Percentiles rank a stretch among this genome's conserved stretches.
phyloP scores from a whole-genome alignment of 1,140 invertebrate genomes.

The Cotesia typhae region DNA sequence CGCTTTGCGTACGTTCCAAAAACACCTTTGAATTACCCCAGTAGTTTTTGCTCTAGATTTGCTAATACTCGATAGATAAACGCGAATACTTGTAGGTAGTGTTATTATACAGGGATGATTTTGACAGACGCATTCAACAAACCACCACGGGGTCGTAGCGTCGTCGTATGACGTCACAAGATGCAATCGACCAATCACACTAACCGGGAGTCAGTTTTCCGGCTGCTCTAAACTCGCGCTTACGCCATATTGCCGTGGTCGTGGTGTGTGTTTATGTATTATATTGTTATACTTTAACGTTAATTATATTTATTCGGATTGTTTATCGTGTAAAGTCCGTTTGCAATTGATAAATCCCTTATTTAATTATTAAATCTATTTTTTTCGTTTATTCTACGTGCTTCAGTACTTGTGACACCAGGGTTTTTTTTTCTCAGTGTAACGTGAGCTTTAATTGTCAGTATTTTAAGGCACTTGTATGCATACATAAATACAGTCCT shows the following conservation, averaged over 20 bases:
- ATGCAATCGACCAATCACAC: conserved; percentile 38
- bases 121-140: conserved; percentile 5
- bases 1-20: too few relatives aligned
- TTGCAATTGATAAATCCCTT: neutral
- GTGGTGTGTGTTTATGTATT: conserved; percentile 20
- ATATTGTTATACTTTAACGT: conserved; percentile 2
- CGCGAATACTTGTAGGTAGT: neutral
- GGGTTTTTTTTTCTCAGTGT: too few relatives aligned
- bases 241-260: conserved; percentile 34
- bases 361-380: neutral
- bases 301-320: conserved; percentile 3
- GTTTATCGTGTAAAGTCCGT: neutral
- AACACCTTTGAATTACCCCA: too few relatives aligned
- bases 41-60: too few relatives aligned
- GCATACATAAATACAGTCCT: neutral
- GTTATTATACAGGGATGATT: conserved; percentile 21
- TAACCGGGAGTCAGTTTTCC: conserved; percentile 28
- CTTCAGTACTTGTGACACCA: too few relatives aligned
- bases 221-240: conserved; percentile 34
- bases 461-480: too few relatives aligned
- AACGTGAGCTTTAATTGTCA: too few relatives aligned
- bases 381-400: neutral
- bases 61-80: too few relatives aligned
- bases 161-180: conserved; percentile 32
- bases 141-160: conserved; percentile 23